Base-by-base conservation (phyloP, 23 tunicate genomes). In the Trididemnum clinides region DNA sequence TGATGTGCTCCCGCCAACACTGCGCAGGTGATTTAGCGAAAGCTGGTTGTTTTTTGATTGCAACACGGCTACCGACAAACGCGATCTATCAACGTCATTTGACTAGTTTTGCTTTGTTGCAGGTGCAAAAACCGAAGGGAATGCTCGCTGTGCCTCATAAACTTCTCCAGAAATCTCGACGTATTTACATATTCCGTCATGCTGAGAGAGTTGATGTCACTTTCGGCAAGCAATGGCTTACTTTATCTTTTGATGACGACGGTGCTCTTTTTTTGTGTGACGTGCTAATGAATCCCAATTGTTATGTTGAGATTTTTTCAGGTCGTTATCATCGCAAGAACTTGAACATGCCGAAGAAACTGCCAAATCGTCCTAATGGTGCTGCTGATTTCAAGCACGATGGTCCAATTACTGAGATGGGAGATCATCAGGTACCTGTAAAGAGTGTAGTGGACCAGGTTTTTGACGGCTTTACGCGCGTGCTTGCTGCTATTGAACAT, bases 161-260 rank as follows among this genome's bases (percentile, higher is more conserved):
- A 23, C 70, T 90, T 1, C 12, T 25, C 38, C 90, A 82, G 74
- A 32, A 33, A 0, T 38, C 87, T 18, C 66, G 98, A 57, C 71
- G 98, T 12, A 89, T 94, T 3, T 94, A 94, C 73, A 89, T 94
- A 0, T 94, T 94, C 69, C 89, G 98, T 1, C 98, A 94, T 51
- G 93, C 94, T 51, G 98, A 94, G 63, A 66, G 98, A 69, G 98
- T 94, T 63, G 98, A 94, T 38, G 92, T 94, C 54, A 94, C 98
- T 27, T 94, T 94, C 59, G 91, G 98, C 28, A 94, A 94, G 64
- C 87, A 86, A 25, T 94, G 98, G 98, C 85, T 89, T 0, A 83
- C 81, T 0, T 39, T 89, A n/a, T 94, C 94, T 2, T 94, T 94
- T 39, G 98, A 94, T 86, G 88, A 89, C 20, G 77, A 85, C 73